These are phyloP conservation scores for Dendronephthya gigantea DNA, from an alignment of 64 coral and sea anemone genomes.

Conservation along the genomic window DNA sequence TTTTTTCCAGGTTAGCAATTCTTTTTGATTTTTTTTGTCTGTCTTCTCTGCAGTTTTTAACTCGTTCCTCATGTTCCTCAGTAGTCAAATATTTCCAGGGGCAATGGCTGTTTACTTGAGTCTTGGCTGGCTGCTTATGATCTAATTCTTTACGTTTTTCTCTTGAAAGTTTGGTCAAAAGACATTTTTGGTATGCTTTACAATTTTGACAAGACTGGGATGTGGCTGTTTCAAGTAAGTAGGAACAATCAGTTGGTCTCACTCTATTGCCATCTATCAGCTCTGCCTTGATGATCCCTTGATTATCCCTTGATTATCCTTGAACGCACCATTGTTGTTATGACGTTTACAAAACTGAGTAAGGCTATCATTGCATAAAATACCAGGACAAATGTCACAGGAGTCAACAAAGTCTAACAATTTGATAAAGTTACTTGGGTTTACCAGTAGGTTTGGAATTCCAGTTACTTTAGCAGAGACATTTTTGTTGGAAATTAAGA, in stretches of 20 bases:
- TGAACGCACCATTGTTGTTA: too few relatives aligned
- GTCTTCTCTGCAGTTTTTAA: background rate
- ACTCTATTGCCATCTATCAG: background rate
- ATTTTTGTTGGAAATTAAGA: background rate
- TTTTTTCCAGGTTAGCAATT: background rate
- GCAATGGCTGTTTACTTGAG: background rate
- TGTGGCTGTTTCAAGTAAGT: background rate
- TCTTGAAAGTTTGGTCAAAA: background rate
- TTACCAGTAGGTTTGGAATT: too few relatives aligned
- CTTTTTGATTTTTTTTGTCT: background rate
- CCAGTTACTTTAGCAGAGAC: background rate
- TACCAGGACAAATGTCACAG: too few relatives aligned
- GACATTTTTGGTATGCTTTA: background rate
- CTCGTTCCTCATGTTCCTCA: background rate
- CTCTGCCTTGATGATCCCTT: background rate
- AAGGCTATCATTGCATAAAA: too few relatives aligned
- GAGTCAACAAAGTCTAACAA: too few relatives aligned
- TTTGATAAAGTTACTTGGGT: too few relatives aligned
- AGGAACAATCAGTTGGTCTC: too few relatives aligned
- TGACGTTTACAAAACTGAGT: too few relatives aligned
- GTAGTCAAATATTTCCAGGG: background rate
- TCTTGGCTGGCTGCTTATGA: background rate
- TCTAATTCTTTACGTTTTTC: background rate
- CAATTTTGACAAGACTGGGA: background rate
- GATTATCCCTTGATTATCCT: too few relatives aligned